Conservation (phyloP, 2,888 invertebrate genomes). For the Biston betularia region DNA sequence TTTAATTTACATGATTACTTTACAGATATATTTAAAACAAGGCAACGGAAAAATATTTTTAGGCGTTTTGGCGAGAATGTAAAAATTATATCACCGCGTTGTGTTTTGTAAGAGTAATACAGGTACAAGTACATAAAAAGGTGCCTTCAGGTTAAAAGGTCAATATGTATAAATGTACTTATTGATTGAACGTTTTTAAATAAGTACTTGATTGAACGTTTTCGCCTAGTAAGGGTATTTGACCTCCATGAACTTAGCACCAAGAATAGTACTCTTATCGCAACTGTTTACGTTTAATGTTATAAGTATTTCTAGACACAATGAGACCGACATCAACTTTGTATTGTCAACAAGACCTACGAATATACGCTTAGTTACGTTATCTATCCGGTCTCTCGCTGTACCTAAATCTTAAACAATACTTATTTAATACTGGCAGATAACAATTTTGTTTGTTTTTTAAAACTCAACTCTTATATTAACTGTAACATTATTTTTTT, state of each 20-base stretch:
- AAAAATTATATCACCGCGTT: too few species aligned
- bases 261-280: not conserved
- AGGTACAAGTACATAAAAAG: too few species aligned
- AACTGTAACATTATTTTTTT: conserved; percentile 21
- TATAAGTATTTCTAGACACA: not conserved
- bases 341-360: conserved; percentile 13
- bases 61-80: not conserved
- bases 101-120: too few species aligned
- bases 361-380: not conserved
- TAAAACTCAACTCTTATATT: conserved; percentile 18
- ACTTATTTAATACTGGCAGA: conserved; percentile 14
- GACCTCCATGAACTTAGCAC: not conserved
- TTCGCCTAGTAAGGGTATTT: not conserved
- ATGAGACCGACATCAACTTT: not conserved
- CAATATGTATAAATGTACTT: too few species aligned
- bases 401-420: conserved; percentile 7
- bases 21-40: conserved; percentile 14
- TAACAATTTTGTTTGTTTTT: conserved; percentile 20
- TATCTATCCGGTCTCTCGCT: not conserved
- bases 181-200: too few species aligned
- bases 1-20: conserved; percentile 16
- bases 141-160: too few species aligned
- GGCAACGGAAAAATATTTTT: not conserved
- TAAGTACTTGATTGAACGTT: too few species aligned
- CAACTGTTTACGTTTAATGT: not conserved